These are phyloP conservation scores for Ceratina calcarata DNA, from an alignment of 1,140 invertebrate species.

Conservation along the genomic window DNA sequence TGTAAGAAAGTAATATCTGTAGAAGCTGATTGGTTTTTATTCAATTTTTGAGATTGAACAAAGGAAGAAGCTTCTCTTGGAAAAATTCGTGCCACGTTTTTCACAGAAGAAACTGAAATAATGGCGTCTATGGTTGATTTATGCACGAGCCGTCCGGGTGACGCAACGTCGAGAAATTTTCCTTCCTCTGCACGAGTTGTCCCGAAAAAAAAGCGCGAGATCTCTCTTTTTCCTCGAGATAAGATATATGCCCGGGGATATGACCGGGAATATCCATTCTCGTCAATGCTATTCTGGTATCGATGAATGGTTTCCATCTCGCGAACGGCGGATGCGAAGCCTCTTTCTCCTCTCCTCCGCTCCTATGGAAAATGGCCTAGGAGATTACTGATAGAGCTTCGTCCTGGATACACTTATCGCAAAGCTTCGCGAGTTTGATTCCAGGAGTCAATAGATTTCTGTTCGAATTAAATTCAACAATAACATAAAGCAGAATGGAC, in stretches of 20 bases:
- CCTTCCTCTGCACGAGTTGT: background rate
- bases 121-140: constrained; percentile 30
- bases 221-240: background rate
- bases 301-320: constrained; percentile 42
- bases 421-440: background rate
- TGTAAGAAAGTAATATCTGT: no score
- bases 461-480: background rate
- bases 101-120: background rate
- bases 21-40: no score
- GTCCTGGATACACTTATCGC: background rate
- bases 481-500: no score
- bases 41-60: background rate
- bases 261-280: constrained; percentile 36
- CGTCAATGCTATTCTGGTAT: constrained; percentile 28
- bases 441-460: background rate
- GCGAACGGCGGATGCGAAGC: constrained; percentile 6
- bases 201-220: background rate
- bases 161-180: constrained; percentile 19
- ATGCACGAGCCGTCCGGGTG: constrained; percentile 11
- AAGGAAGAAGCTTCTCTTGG: background rate
- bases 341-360: no score
- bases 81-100: constrained; percentile 8
- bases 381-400: constrained; percentile 30
- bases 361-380: constrained; percentile 23
- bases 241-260: constrained; percentile 13